Evolutionary conservation across 1,140 invertebrate genomes (phyloP), one percentile per base, ranked within the genome.

Genomic region (Liolophura sinensis): DNA sequence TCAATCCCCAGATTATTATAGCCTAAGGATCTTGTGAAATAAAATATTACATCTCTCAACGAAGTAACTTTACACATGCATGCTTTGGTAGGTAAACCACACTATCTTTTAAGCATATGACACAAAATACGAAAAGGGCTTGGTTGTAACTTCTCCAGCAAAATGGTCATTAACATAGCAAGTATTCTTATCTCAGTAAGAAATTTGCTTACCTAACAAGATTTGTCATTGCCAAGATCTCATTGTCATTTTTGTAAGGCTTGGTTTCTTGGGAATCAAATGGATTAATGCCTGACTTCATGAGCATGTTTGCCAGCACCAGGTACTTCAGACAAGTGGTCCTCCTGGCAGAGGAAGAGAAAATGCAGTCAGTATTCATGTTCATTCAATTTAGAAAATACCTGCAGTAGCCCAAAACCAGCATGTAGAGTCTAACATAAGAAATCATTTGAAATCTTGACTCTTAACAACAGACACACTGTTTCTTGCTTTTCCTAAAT

Each of bases 241-340:
- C 97, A 7, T 96, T 95, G 87, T 99, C 97, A 85, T 99, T 99
- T 86, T 98, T 98, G 79, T 99, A 99, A 0, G 98, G 96, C 83
- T 99, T 99, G 0, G 97, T 97, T 88, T 99, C 98, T 89, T 99
- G 97, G 1, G 96, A 98, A 86, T 99, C 97, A 85, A 99, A 99
- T 7, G 98, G 98, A 88, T 99, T 99, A 64, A 99, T 99, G 24
- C 95, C 96, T n/a, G 97, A 98, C 84, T 97, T 97, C 95, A 97
- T 97, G 64, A 97, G 87, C 98, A 99, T 99, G 85, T 98, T 99
- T 11, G 98, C 97, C 76, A 99, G 84, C 48, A 99, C 97, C 69
- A 99, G 88, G 86, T 99, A 99, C 85, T 99, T 99, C 16, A 99
- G 86, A 83, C 97, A 99, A 0, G 96, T 98, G 25, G 96, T 99